These are phyloP conservation scores for Orthosia cruda DNA, from an alignment of 2,888 invertebrate species.

Conservation along the genomic window DNA sequence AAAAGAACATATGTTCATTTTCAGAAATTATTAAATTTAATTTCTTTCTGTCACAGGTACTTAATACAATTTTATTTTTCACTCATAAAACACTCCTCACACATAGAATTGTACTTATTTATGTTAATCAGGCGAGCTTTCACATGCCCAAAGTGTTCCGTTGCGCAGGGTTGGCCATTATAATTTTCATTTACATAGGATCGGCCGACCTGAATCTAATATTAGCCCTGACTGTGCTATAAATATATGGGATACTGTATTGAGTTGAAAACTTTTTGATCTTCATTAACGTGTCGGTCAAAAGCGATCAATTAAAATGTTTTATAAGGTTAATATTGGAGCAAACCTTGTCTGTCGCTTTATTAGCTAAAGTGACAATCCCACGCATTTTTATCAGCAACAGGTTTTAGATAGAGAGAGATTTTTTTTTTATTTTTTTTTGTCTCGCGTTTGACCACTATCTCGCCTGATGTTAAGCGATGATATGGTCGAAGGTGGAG, in stretches of 20 bases:
- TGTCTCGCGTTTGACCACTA: too few relatives aligned
- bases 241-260: conserved; percentile 1
- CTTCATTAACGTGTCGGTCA: conserved; percentile 7
- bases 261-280: conserved; percentile 5
- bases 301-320: conserved; percentile 1
- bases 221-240: conserved; percentile 17
- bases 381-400: not conserved
- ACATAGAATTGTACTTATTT: conserved; percentile 15
- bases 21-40: not conserved
- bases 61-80: not conserved
- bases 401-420: not conserved
- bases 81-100: not conserved
- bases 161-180: conserved; percentile 13
- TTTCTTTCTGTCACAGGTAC: not conserved
- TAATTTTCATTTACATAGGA: conserved; percentile 39
- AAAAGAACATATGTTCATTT: too few relatives aligned
- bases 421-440: too few relatives aligned
- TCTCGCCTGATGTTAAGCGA: too few relatives aligned
- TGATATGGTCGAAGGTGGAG: too few relatives aligned
- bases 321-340: not conserved
- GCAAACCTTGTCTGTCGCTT: too few relatives aligned
- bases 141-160: conserved; percentile 6
- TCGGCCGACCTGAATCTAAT: conserved; percentile 19
- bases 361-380: not conserved
- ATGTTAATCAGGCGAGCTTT: conserved; percentile 25